Conservation (phyloP, 2,888 invertebrate species). For the Eupithecia exiguata region DNA sequence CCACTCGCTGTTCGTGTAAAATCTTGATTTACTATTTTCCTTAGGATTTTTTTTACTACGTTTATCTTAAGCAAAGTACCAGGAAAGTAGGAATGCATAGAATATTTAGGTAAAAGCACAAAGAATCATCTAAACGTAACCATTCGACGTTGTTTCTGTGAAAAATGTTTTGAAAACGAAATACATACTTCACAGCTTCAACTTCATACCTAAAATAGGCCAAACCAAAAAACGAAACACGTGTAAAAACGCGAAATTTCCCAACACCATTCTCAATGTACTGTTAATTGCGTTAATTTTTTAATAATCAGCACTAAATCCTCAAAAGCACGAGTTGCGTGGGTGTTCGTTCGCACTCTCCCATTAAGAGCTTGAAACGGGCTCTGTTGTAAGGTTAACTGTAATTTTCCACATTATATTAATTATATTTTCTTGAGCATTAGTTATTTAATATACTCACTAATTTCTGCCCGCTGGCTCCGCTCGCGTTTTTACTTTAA, state of each 20-base stretch:
- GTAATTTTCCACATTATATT: not conserved
- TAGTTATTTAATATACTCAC: not conserved
- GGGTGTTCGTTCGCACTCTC: slow-evolving; percentile 3
- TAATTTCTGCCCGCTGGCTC: not conserved
- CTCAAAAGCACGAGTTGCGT: not conserved
- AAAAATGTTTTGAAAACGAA: too few relatives aligned
- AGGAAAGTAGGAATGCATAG: too few relatives aligned
- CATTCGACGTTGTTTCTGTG: too few relatives aligned
- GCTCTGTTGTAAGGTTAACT: not conserved
- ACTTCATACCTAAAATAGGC: not conserved
- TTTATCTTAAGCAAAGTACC: too few relatives aligned
- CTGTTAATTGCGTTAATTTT: slow-evolving; percentile 30
- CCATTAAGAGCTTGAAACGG: not conserved
- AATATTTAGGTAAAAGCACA: too few relatives aligned
- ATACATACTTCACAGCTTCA: too few relatives aligned
- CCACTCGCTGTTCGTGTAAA: too few relatives aligned
- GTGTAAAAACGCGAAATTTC: slow-evolving; percentile 5
- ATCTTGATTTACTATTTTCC: too few relatives aligned
- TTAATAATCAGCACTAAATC: slow-evolving; percentile 21
- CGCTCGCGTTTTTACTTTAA: not conserved
- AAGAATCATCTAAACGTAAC: too few relatives aligned
- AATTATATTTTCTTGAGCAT: not conserved
- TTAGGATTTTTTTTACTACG: too few relatives aligned
- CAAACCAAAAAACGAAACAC: not conserved
- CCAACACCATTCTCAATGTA: slow-evolving; percentile 17